phyloP scores from a whole-genome alignment of 2,113 vertebrate species.

The Cervus canadensis region DNA sequence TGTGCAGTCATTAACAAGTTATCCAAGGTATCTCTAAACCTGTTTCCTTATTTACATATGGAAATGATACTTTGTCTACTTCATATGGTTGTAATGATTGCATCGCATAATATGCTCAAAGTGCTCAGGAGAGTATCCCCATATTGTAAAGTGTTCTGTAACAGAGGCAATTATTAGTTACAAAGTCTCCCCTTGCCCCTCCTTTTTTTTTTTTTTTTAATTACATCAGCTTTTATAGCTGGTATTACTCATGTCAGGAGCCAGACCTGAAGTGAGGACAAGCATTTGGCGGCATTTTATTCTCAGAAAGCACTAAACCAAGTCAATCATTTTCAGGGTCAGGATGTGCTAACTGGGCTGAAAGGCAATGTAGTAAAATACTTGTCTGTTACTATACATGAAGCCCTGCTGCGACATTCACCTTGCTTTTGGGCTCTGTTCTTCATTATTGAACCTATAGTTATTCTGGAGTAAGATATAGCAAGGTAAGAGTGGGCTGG shows the following conservation, averaged over 20 bases:
- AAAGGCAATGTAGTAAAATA: neutral
- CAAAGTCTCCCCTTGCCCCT: neutral
- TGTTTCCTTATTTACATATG: neutral
- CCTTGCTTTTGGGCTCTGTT: neutral
- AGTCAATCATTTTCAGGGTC: neutral
- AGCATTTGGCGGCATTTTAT: neutral
- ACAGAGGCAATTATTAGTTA: neutral
- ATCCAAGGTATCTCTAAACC: neutral
- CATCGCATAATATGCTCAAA: neutral
- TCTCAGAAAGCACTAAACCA: neutral
- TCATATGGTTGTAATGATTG: neutral
- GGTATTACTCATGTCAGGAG: neutral
- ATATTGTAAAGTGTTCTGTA: neutral
- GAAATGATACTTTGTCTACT: neutral
- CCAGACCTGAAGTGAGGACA: neutral
- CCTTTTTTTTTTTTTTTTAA: neutral
- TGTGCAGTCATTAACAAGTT: neutral
- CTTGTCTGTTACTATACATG: neutral
- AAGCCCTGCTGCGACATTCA: neutral
- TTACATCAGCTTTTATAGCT: neutral
- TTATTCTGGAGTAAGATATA: neutral
- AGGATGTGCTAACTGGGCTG: neutral
- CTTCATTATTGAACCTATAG: neutral
- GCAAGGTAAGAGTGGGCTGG: neutral
- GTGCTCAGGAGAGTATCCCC: neutral